Evolutionary conservation across 2,797 vertebrate species (phyloP), one percentile per base, ranked within the genome.

Genomic region (Mus minutoides): DNA sequence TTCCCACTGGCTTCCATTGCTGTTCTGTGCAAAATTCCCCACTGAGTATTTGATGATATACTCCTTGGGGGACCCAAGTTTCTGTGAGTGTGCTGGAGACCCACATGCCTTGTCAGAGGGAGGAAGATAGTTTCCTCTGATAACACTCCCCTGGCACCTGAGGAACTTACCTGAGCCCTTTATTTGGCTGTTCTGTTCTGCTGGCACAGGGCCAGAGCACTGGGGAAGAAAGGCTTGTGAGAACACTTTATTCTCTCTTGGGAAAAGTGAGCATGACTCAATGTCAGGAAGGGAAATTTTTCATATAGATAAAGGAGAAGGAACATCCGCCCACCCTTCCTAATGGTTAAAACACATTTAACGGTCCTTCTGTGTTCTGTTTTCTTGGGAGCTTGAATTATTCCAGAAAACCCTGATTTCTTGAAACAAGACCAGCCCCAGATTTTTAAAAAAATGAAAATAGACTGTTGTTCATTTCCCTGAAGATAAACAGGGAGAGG

Each of bases 111-210:
- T 97, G 94, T 97, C 97, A 95, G 31, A 97, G 83, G 84, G 97
- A 97, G 92, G 97, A 97, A 96, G 97, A 98, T 97, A 96, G 97
- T 95, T 98, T 97, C 94, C 91, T 98, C 97, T 96, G 97, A 98
- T 98, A 97, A 96, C 94, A 92, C 94, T 94, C 94, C 89, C 95
- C 93, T 94, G 97, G 90, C 92, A 97, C 97, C 93, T 88, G 97
- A 96, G 92, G 88, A 96, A 95, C 93, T 97, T 95, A 98, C 97
- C 96, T 97, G 94, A 96, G 95, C 40, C 78, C 87, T 96, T 94
- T 96, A 94, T 97, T 97, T 97, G 97, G 92, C 93, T 90, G 96
- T 94, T 97, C 96, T 97, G 88, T 96, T 96, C 91, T 88, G 92
- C 58, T 97, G 97, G 97, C 97, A 97, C 84, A 88, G 60, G 91